These are phyloP conservation scores for Mythimna pallens DNA, from an alignment of 2,888 invertebrate genomes.

Conservation along the genomic window DNA sequence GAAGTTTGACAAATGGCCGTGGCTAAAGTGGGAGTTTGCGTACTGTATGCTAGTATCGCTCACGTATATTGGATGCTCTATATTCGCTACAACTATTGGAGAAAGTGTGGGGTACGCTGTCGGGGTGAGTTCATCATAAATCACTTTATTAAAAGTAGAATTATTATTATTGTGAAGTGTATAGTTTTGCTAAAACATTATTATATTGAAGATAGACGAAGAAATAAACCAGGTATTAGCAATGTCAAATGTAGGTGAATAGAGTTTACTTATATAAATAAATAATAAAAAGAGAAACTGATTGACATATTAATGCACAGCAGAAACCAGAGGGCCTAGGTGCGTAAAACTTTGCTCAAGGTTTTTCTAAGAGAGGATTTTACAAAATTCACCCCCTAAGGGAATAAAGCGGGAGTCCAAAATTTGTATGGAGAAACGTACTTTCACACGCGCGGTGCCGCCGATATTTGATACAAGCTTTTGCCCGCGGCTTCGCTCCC, in stretches of 20 bases:
- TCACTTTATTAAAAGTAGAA: background rate
- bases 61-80: conserved; percentile 94
- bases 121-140: conserved; percentile 91
- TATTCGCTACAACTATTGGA: conserved; percentile 92
- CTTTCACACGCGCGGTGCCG: too few relatives aligned
- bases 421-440: too few relatives aligned
- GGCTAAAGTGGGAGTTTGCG: conserved; percentile 95
- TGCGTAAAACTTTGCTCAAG: too few relatives aligned
- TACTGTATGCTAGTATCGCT: conserved; percentile 93
- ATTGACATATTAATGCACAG: too few relatives aligned
- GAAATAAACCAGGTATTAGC: background rate
- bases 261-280: background rate
- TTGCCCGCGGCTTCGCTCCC: too few relatives aligned
- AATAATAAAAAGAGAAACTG: too few relatives aligned
- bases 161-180: background rate
- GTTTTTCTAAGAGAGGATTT: too few relatives aligned
- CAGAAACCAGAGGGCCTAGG: too few relatives aligned
- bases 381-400: too few relatives aligned
- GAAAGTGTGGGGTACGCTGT: conserved; percentile 92
- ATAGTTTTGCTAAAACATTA: background rate
- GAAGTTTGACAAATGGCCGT: conserved; percentile 94
- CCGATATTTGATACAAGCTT: too few relatives aligned
- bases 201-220: background rate
- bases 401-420: too few relatives aligned
- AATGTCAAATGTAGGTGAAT: background rate